phyloP scores from a whole-genome alignment of 2,888 invertebrate genomes.

The Poecilus cupreus region DNA sequence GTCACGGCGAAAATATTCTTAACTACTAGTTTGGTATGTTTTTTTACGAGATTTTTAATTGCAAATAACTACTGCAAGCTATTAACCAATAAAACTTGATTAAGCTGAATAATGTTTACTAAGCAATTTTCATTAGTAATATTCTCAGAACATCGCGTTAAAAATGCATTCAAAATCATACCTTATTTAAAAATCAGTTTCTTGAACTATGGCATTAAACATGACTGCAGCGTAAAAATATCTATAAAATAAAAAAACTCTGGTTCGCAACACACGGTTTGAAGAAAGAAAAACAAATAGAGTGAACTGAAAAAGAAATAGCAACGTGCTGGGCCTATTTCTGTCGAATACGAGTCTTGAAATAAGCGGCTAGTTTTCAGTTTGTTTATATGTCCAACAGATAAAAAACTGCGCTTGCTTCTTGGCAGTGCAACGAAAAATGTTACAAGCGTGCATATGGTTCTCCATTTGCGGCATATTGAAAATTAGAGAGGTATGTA shows the following conservation, averaged over 20 bases:
- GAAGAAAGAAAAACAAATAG: conserved; percentile 31
- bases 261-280: conserved; percentile 33
- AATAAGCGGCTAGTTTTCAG: conserved; percentile 13
- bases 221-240: conserved; percentile 25
- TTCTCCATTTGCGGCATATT: neutral
- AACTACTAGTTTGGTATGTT: too few relatives aligned
- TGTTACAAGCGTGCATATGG: neutral
- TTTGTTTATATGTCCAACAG: conserved; percentile 25
- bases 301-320: conserved; percentile 20
- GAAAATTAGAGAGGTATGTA: conserved; percentile 1
- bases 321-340: conserved; percentile 39
- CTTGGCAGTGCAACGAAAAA: neutral
- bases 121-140: neutral
- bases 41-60: conserved; percentile 37
- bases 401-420: neutral
- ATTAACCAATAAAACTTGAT: conserved; percentile 28
- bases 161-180: neutral
- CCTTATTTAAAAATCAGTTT: conserved; percentile 8
- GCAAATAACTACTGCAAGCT: neutral
- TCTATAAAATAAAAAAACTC: conserved; percentile 12
- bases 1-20: too few relatives aligned
- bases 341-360: neutral
- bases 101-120: neutral
- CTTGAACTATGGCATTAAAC: conserved; percentile 19
- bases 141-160: too few relatives aligned